A percentile compares a stretch with the other conserved stretches of the same genome.
These are phyloP conservation scores for Sinonovacula constricta DNA, from an alignment of 1,140 invertebrate species.

Conservation along the genomic window DNA sequence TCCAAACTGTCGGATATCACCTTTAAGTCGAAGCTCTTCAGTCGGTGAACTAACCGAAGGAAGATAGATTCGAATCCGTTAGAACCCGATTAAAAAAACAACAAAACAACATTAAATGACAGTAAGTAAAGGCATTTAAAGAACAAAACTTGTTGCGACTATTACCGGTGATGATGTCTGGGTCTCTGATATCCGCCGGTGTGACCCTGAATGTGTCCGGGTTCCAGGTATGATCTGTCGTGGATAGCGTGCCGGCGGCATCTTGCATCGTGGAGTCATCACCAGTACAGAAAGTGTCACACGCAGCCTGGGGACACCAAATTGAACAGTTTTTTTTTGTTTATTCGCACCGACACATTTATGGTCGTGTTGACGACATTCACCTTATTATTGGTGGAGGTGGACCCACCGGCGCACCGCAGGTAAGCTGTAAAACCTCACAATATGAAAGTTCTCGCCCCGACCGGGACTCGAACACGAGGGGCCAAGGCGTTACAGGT, in stretches of 20 bases:
- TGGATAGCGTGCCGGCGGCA: slow-evolving; percentile 86
- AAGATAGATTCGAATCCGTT: too few species aligned
- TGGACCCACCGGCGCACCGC: not conserved
- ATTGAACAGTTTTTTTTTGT: not conserved
- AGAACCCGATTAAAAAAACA: too few species aligned
- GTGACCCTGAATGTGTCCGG: slow-evolving; percentile 81
- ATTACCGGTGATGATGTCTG: slow-evolving; percentile 65
- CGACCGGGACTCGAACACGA: too few species aligned
- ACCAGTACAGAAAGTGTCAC: slow-evolving; percentile 96
- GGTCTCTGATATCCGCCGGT: slow-evolving; percentile 79
- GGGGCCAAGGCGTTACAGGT: too few species aligned
- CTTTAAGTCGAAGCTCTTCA: too few species aligned
- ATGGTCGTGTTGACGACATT: not conserved
- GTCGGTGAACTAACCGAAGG: too few species aligned
- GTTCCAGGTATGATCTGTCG: slow-evolving; percentile 88
- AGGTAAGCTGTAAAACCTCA: not conserved
- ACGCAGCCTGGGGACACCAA: slow-evolving; percentile 81
- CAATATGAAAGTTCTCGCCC: too few species aligned
- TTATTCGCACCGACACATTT: not conserved
- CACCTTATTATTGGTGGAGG: not conserved
- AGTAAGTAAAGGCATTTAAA: too few species aligned
- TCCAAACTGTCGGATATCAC: too few species aligned
- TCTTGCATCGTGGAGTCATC: slow-evolving; percentile 90
- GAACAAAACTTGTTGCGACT: too few species aligned
- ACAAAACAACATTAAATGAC: too few species aligned